Percentiles rank a stretch among this genome's conserved stretches.
phyloP scores from a whole-genome alignment of 2,797 vertebrate species.

The Fratercula arctica region DNA sequence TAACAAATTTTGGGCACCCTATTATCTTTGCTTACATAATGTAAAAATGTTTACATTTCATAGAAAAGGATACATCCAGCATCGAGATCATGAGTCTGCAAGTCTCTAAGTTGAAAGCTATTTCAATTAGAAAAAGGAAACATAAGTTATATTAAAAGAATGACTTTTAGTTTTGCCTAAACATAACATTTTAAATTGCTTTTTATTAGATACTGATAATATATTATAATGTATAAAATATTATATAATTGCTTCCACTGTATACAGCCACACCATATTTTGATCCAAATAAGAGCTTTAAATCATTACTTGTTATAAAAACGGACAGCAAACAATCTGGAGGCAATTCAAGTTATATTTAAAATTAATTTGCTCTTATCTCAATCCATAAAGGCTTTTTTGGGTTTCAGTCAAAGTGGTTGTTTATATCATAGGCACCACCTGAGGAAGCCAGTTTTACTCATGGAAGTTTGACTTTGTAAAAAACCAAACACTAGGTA shows the following conservation, averaged over 20 bases:
- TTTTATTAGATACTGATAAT: not conserved
- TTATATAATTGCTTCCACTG: not conserved
- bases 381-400: not conserved
- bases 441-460: not conserved
- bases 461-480: not conserved
- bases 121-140: conserved; percentile 41
- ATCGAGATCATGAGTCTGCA: conserved; percentile 95
- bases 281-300: not conserved
- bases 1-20: not conserved
- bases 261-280: not conserved
- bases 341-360: not conserved
- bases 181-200: not conserved
- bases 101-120: conserved; percentile 95
- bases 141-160: not conserved
- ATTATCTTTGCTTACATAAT: not conserved
- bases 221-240: not conserved
- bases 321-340: not conserved
- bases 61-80: conserved; percentile 95
- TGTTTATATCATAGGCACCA: not conserved
- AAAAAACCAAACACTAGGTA: not conserved
- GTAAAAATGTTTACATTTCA: not conserved
- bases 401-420: not conserved
- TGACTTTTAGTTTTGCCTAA: not conserved
- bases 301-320: not conserved
- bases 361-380: not conserved